Evolutionary conservation across 2,113 vertebrate species (phyloP).

Genomic region (Pelvicachromis taeniatus): DNA sequence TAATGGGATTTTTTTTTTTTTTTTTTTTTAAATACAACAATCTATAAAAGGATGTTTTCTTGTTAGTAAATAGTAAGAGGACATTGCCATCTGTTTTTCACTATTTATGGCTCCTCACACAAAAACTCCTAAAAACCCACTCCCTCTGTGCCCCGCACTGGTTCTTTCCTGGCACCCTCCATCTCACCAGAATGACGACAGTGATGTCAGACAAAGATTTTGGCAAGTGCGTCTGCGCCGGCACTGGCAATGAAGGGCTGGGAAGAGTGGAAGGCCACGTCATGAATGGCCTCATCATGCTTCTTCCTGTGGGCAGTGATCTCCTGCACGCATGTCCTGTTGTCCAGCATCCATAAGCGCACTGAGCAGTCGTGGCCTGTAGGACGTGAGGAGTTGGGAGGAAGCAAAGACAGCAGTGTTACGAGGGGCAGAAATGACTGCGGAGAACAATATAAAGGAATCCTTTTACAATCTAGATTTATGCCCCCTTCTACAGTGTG

Average conservation of each 20-base stretch:
- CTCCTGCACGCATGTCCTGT: conserved; percentile 89
- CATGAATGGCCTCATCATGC: conserved; percentile 89
- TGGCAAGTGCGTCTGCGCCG: conserved; percentile 86
- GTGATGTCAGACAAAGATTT: conserved; percentile 83
- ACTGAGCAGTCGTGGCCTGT: conserved; percentile 91
- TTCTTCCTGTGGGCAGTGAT: conserved; percentile 92
- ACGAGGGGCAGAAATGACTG: neutral
- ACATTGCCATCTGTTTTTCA: neutral
- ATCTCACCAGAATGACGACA: conserved; percentile 42
- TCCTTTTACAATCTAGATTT: neutral
- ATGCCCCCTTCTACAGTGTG: neutral
- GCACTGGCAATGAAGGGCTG: conserved; percentile 87
- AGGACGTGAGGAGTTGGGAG: neutral
- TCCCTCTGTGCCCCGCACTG: neutral
- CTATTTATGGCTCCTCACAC: neutral
- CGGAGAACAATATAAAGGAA: neutral
- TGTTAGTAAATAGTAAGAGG: neutral
- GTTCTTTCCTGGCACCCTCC: neutral
- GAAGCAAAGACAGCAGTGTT: neutral
- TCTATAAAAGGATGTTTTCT: neutral
- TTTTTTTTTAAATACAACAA: neutral
- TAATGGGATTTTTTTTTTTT: too few species aligned
- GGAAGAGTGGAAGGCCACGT: conserved; percentile 88
- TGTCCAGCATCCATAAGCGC: conserved; percentile 90
- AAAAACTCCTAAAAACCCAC: neutral